These are phyloP conservation scores for Lucilia cuprina DNA, from an alignment of 1,140 invertebrate species.

Conservation along the genomic window DNA sequence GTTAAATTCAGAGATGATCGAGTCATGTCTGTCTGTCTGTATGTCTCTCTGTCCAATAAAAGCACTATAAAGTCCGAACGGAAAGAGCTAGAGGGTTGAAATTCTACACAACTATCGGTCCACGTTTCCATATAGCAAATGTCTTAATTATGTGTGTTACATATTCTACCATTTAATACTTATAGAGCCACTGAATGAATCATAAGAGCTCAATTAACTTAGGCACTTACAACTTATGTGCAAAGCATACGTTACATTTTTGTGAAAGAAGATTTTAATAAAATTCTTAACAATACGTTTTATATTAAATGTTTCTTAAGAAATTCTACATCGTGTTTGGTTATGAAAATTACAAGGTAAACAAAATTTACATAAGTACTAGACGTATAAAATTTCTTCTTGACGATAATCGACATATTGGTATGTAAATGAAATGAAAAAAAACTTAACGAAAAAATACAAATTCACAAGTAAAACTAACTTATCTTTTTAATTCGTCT, in stretches of 20 bases:
- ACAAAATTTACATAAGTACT: constrained; percentile 28
- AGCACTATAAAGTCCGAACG: no score
- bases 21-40: no score
- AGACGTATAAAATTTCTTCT: not conserved
- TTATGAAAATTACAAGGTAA: not conserved
- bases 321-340: not conserved
- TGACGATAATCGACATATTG: not conserved
- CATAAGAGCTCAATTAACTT: not conserved
- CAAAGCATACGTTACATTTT: constrained; percentile 17
- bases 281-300: constrained; percentile 5
- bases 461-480: not conserved
- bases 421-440: not conserved
- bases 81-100: no score
- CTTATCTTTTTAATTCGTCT: constrained; percentile 21
- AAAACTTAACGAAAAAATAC: not conserved
- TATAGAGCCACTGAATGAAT: not conserved
- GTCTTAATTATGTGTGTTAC: no score
- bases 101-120: no score
- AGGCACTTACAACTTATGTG: not conserved
- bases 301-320: not conserved
- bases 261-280: constrained; percentile 16
- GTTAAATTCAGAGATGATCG: no score
- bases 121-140: no score
- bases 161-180: no score
- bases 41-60: no score